Base-by-base conservation (phyloP, 2,113 vertebrate genomes). In the Sitta europaea region DNA sequence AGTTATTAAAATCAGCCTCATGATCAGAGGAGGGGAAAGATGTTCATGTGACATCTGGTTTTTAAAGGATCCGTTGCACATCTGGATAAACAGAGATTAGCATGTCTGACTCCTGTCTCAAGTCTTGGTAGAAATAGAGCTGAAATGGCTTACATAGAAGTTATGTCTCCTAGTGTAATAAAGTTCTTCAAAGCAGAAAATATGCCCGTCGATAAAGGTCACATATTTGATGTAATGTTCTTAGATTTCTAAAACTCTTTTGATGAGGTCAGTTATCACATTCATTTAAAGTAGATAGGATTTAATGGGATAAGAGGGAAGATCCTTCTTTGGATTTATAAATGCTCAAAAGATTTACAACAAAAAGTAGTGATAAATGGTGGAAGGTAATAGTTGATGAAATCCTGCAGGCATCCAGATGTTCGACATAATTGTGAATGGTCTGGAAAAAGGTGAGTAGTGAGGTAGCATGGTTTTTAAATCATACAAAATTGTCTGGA, bases 171-270 rank as follows among this genome's bases (percentile, higher is more conserved):
- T 63, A 43, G 63, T 36, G 16, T 36, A 93, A 62, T 88, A 71
- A 88, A 93, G 67, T 71, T 93, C 72, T 95, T 96, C 86, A 96
- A 93, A 96, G 91, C 75, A 92, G 63, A 88, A 94, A 93, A 80
- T 92, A 65, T 43, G 88, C 21, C 43, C 50, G 43, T 90, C 75
- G 68, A 88, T 93, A 95, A 94, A 95, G 91, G 94, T 94, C 91
- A 88, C 43, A 74, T 86, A 90, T 33, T 88, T 94, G 75, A 88
- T 90, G 59, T 84, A 86, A 95, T 86, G 55, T 94, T 96, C 91
- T 95, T 83, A 77, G 59, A 80, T 94, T 95, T 94, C 91, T 93
- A 94, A 97, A 97, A 94, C 80, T 89, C 79, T 96, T 97, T 95
- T 94, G 94, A 94, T 95, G 79, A 93, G 79, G 72, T 83, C 63